Evolutionary conservation across 2,113 vertebrate genomes (phyloP), one percentile per base, ranked within the genome.

Genomic region (Hippocampus comes): DNA sequence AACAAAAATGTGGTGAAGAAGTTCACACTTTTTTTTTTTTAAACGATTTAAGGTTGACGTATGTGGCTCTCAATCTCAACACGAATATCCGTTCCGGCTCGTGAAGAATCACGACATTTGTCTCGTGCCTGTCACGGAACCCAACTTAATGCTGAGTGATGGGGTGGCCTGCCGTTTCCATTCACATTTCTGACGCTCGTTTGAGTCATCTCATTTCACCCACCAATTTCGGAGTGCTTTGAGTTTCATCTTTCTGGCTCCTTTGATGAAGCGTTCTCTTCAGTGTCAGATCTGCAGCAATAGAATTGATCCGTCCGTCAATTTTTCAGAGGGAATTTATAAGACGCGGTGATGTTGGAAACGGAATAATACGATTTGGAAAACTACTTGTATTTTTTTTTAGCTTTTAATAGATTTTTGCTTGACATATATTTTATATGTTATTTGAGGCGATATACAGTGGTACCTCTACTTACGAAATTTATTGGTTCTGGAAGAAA

Each of bases 61-160:
- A 87, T 84, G 90, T 89, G 87, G 88, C 85, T 89, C 88, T 89
- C 85, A 82, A 87, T 88, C 84, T 73, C 79, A 75, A 70, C 84
- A 68, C 72, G 85, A 88, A 87, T 84, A 82, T 86, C 86, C 84
- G 87, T 80, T 70, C 27, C 75, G 70, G 79, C 86, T 86, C 42
- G 78, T 90, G 87, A 89, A 87, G 85, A 89, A 91, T 90, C 85
- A 82, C 79, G 86, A 82, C 82, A 84, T 89, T 89, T 89, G 88
- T 90, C 86, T 90, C 88, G 87, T 89, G 79, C 82, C 76, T 63
- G 86, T 87, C 89, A 80, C 10, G 75, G 76, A 84, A 82, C 82
- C 55, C 81, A 7, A 87, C 83, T 87, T 88, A 84, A 91, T 78
- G 82, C 88, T 86, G 87, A 91, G 63, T 66, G 80, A 91, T 89